Conservation (phyloP, 2,113 vertebrate species). For the Boulengeromyrus knoepffleri region DNA sequence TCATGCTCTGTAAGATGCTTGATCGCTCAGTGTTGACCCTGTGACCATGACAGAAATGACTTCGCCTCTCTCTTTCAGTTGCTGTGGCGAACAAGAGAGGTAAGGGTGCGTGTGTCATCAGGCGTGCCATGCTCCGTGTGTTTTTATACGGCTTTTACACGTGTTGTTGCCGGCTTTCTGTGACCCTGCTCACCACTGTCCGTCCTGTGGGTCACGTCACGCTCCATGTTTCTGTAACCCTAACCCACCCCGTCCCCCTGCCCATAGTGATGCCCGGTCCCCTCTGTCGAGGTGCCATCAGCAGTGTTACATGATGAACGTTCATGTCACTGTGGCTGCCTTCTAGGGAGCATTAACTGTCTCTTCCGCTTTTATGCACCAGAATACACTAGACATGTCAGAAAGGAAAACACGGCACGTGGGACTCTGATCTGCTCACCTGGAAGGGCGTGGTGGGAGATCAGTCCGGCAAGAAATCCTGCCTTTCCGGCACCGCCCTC, state of each 20-base stretch:
- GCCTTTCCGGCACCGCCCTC: not conserved
- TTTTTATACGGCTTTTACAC: not conserved
- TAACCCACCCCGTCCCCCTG: not conserved
- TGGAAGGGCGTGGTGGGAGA: not conserved
- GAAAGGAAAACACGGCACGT: not conserved
- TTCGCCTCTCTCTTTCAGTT: slow-evolving; percentile 25
- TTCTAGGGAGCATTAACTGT: not conserved
- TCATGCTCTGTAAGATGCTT: not conserved
- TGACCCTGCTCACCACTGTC: not conserved
- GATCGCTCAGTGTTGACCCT: slow-evolving; percentile 10
- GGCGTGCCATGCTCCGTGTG: not conserved
- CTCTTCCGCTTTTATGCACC: not conserved
- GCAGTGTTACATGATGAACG: not conserved
- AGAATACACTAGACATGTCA: not conserved
- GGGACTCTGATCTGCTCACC: not conserved
- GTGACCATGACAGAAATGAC: slow-evolving; percentile 10
- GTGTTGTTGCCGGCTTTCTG: too few relatives aligned
- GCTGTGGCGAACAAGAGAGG: slow-evolving; percentile 19
- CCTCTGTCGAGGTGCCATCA: not conserved
- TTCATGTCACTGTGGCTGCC: not conserved
- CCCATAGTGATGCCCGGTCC: not conserved
- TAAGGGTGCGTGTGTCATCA: not conserved
- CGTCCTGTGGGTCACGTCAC: not conserved
- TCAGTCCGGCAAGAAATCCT: not conserved
- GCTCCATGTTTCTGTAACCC: not conserved